A percentile compares a stretch with the other conserved stretches of the same genome.
phyloP scores from a whole-genome alignment of 1,140 invertebrate genomes.

The Spodoptera litura region DNA sequence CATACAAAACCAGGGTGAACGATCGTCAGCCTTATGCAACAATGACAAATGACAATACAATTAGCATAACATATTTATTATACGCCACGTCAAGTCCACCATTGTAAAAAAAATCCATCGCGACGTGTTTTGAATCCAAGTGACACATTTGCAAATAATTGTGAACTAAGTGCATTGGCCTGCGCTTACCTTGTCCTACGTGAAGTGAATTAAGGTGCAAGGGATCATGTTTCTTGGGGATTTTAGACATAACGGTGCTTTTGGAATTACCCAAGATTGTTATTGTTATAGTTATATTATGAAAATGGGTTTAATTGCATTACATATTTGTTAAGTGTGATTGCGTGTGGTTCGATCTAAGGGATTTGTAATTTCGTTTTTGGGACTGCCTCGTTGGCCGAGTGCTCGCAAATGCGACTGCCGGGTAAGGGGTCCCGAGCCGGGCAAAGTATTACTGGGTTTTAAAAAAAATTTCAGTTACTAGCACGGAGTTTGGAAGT shows the following conservation, averaged over 20 bases:
- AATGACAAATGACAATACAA: constrained; percentile 68
- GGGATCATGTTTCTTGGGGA: constrained; percentile 1
- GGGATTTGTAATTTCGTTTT: no score
- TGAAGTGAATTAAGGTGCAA: constrained; percentile 66
- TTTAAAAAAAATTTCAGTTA: no score
- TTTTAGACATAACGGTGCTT: constrained; percentile 18
- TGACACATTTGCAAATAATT: constrained; percentile 73
- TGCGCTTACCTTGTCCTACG: constrained; percentile 74
- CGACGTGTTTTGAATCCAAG: constrained; percentile 69
- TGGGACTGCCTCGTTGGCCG: no score
- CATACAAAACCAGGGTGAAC: constrained; percentile 43
- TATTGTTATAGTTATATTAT: not conserved
- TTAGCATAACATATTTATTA: constrained; percentile 71
- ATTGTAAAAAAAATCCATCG: constrained; percentile 72
- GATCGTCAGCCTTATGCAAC: constrained; percentile 65
- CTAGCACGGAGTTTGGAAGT: no score
- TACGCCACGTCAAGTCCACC: constrained; percentile 55
- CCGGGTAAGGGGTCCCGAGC: no score
- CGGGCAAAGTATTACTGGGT: no score
- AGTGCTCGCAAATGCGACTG: no score
- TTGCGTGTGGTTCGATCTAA: not conserved
- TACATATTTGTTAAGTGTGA: no score
- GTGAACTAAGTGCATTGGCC: constrained; percentile 70
- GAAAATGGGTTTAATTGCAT: not conserved
- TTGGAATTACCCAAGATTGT: constrained; percentile 10